A percentile compares a stretch with the other conserved stretches of the same genome.
These are phyloP conservation scores for Rhadinocentrus ornatus DNA, from an alignment of 2,797 vertebrate species.

Conservation along the genomic window DNA sequence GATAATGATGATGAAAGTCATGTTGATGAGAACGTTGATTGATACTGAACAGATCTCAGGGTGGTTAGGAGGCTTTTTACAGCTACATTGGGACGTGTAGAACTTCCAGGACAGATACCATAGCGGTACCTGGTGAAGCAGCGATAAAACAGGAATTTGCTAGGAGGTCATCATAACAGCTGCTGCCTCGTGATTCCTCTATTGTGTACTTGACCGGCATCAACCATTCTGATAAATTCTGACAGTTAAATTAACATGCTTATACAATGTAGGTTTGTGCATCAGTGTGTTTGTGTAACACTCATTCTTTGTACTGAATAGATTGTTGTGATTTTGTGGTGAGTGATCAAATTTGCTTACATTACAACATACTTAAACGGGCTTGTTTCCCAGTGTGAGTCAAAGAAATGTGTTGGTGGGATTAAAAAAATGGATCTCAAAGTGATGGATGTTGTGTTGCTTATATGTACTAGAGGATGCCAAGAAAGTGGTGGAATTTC, in stretches of 20 bases:
- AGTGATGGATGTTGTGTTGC: constrained; percentile 55
- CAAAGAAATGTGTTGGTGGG: constrained; percentile 35
- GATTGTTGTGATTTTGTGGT: constrained; percentile 59
- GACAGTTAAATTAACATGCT: constrained; percentile 56
- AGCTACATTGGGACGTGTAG: constrained; percentile 23
- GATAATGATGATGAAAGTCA: constrained; percentile 68
- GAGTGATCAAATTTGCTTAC: constrained; percentile 62
- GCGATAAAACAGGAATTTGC: constrained; percentile 21
- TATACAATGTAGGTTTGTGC: constrained; percentile 43
- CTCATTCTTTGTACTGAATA: constrained; percentile 30
- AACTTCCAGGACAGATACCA: constrained; percentile 31
- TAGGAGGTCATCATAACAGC: not conserved
- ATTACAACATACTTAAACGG: constrained; percentile 23
- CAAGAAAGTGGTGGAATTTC: constrained; percentile 49
- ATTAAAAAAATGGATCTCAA: constrained; percentile 15
- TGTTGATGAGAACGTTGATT: constrained; percentile 55
- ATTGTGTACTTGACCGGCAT: constrained; percentile 41
- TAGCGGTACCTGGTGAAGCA: not conserved
- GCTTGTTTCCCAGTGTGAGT: constrained; percentile 53
- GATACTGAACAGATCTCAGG: constrained; percentile 65
- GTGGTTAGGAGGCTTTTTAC: constrained; percentile 20
- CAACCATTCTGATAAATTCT: constrained; percentile 43
- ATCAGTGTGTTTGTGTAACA: constrained; percentile 56
- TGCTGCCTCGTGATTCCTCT: not conserved
- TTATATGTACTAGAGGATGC: constrained; percentile 43